Conservation (phyloP, 2,797 vertebrate genomes). For the Mastacembelus armatus region DNA sequence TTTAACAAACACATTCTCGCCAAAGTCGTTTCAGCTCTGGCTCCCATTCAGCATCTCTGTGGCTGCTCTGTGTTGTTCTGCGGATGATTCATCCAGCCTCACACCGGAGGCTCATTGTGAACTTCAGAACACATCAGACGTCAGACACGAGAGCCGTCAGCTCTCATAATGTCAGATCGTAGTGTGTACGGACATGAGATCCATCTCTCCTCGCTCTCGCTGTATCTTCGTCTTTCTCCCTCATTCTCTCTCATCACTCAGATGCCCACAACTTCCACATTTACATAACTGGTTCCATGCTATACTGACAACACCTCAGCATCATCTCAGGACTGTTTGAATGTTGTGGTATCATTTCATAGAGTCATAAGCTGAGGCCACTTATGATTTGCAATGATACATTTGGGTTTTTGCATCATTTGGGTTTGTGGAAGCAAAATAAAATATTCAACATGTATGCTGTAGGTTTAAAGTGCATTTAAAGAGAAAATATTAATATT, state of each 20-base stretch:
- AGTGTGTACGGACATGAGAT: slow-evolving; percentile 55
- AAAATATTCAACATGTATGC: not conserved
- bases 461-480: slow-evolving; percentile 18
- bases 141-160: slow-evolving; percentile 83
- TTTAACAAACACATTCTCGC: slow-evolving; percentile 79
- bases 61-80: slow-evolving; percentile 64
- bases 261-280: slow-evolving; percentile 33
- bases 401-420: not conserved
- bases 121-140: slow-evolving; percentile 89
- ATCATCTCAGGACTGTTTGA: too few relatives aligned
- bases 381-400: not conserved
- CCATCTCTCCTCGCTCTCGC: slow-evolving; percentile 27
- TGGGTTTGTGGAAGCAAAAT: not conserved
- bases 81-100: slow-evolving; percentile 81
- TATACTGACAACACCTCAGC: not conserved
- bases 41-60: slow-evolving; percentile 75
- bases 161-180: slow-evolving; percentile 79
- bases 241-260: slow-evolving; percentile 27
- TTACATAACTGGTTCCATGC: slow-evolving; percentile 29
- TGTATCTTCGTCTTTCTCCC: slow-evolving; percentile 2
- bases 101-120: slow-evolving; percentile 89
- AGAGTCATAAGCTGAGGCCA: not conserved
- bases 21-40: slow-evolving; percentile 76
- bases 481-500: slow-evolving; percentile 30
- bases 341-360: not conserved